Base-by-base conservation (phyloP, 1,140 invertebrate genomes). In the Anastrepha ludens region DNA sequence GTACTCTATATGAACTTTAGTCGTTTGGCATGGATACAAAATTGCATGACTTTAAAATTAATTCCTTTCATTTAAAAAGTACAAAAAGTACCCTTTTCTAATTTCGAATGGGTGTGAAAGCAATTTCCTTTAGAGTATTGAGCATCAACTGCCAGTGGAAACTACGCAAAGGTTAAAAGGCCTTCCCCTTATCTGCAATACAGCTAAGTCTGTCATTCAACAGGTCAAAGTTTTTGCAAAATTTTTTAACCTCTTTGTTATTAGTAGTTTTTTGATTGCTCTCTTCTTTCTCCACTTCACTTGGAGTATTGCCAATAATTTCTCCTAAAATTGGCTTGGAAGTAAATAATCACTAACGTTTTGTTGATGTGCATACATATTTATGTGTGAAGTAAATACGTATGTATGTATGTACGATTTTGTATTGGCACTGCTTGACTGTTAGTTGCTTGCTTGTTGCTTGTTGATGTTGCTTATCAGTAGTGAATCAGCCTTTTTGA, bases 401-500 rank as follows among this genome's bases (percentile, higher is more conserved):
- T 13, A 67, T 41, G 29, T 13, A 67, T 41, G 29, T 41, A 67
- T 9, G 65, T 67, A 41, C 39, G 11, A 41, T 13, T 67, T 6
- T 29, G 29, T 29, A 29, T 29, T 29, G 29, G 29, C 29, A 29
- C 29, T 67, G 65, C 39, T 67, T 6, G 5, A 67, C 29, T 67
- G 7, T 67, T 3, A 0, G 29, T 29, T 29, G 29, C 29, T 29
- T 29, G 3, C 60, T 62, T 7, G 17, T 6, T 20, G 17, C 17
- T n/a, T n/a, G 60, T 20, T 67, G 65, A 11, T 29, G 29, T 67
- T 67, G n/a, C 65, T 67, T 67, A 67, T 67, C 65, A 67, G 65
- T 29, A 67, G 65, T 67, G 9, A 39, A 67, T 67, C 65, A 41
- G 11, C 20, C 65, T 11, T 67, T 62, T 62, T 7, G 17, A 62